Evolutionary conservation across 2,888 invertebrate genomes (phyloP), one percentile per base, ranked within the genome.

Genomic region (Steinernema hermaphroditum): DNA sequence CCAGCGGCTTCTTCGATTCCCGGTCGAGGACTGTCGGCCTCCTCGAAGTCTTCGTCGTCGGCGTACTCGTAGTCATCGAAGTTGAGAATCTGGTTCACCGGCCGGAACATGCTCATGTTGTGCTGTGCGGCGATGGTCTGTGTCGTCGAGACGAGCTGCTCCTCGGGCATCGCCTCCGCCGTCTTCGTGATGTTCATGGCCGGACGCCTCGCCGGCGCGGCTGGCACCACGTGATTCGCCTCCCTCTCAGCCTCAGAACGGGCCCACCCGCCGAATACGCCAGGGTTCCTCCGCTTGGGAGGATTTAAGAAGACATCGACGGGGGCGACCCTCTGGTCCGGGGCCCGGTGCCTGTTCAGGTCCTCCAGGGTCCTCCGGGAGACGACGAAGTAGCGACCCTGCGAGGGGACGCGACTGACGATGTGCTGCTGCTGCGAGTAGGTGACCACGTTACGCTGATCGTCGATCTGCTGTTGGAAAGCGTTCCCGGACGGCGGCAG

Each of bases 11-110:
- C 57, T 14, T 16, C 27, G 57, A 16, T 24, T 16, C 27, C 32
- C 27, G 19, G 37, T 68, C 0, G 29, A 0, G 19, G 68, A 43
- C 43, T 19, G 19, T 22, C 27, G 62, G 29, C 50, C 22, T 54
- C 72, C 50, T 72, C 72, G 0, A 57, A 29, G 22, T 46, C 46
- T 16, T 50, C 72, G 16, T 72, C 72, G 44, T 68, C 72, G 24
- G 37, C 72, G 49, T 68, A 68, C 27, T 76, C 78, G 41, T 72
- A 80, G 69, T 79, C 74, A 29, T 79, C 80, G 49, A 79, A 72
- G 50, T 75, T 74, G 27, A 79, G 46, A n/a, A 79, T 62, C 41
- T 79, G 79, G 44, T 72, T 78, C 9, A 75, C 50, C 22, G 70
- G 29, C 0, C 70, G 73, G 44, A 70, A 49, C 62, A 62, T 62